phyloP scores from a whole-genome alignment of 2,797 vertebrate species.

The Melanotaenia nigrans region DNA sequence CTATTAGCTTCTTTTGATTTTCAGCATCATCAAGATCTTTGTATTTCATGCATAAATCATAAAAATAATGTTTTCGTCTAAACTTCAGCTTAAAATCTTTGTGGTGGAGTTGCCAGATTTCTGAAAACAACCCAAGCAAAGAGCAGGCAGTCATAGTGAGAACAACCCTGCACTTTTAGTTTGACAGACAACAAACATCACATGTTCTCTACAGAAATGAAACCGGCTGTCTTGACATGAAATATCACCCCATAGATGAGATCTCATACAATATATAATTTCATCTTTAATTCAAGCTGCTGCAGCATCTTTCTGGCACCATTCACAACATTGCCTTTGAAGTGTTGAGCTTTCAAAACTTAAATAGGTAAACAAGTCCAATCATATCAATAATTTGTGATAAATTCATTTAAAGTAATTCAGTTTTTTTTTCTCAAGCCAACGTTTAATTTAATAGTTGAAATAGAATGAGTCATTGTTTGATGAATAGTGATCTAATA shows the following conservation, averaged over 20 bases:
- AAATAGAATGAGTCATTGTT: slow-evolving; percentile 28
- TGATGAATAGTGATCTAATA: slow-evolving; percentile 26
- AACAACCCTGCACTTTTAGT: not conserved
- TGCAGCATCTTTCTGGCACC: slow-evolving; percentile 14
- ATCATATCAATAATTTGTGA: slow-evolving; percentile 23
- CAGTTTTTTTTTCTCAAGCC: slow-evolving; percentile 5
- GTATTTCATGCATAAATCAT: not conserved
- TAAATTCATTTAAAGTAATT: slow-evolving; percentile 14
- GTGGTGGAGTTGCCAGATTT: not conserved
- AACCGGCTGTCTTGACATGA: not conserved
- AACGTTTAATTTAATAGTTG: slow-evolving; percentile 13
- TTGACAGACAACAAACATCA: not conserved
- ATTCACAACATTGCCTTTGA: slow-evolving; percentile 20
- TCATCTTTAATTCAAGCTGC: slow-evolving; percentile 35
- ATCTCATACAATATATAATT: slow-evolving; percentile 28
- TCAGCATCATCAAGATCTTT: not conserved
- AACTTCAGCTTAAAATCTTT: not conserved
- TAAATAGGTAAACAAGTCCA: slow-evolving; percentile 39
- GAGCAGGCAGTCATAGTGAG: not conserved
- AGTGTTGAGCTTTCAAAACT: slow-evolving; percentile 21
- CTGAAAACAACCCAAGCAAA: not conserved
- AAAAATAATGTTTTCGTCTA: no score
- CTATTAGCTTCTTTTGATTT: not conserved
- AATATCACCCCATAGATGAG: not conserved
- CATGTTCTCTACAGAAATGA: not conserved